These are phyloP conservation scores for Malurus splendens DNA, from an alignment of 2,797 vertebrate species.

Conservation along the genomic window DNA sequence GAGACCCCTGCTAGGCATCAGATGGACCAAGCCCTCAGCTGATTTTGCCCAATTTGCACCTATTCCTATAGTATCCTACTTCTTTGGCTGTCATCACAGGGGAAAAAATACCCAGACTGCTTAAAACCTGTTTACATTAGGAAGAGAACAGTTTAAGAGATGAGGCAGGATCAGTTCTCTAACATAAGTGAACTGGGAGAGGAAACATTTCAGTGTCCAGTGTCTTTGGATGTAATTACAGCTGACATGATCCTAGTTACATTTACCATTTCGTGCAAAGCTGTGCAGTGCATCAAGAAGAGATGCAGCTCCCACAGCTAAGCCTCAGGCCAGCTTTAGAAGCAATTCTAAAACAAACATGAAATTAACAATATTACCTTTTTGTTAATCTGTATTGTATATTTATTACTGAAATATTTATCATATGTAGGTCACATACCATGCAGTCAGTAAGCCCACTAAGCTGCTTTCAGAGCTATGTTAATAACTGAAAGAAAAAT, in stretches of 20 bases:
- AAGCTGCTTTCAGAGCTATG: background rate
- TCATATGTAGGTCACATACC: background rate
- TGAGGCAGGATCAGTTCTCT: background rate
- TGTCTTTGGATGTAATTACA: background rate
- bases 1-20: accelerated
- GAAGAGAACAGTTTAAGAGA: background rate
- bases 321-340: background rate
- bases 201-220: background rate
- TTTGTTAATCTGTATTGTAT: background rate
- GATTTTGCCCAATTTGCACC: background rate
- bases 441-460: background rate
- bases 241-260: background rate
- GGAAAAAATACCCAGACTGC: background rate
- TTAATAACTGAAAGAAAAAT: background rate
- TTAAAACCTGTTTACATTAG: background rate
- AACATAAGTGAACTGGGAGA: background rate
- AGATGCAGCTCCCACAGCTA: background rate
- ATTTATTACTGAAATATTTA: background rate
- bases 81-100: background rate
- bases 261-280: background rate
- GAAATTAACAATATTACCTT: background rate
- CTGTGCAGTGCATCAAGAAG: background rate
- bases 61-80: background rate
- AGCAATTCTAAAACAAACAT: background rate
- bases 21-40: background rate